Conservation (phyloP, 2,888 invertebrate species). For the Sylvicola cinctus region DNA sequence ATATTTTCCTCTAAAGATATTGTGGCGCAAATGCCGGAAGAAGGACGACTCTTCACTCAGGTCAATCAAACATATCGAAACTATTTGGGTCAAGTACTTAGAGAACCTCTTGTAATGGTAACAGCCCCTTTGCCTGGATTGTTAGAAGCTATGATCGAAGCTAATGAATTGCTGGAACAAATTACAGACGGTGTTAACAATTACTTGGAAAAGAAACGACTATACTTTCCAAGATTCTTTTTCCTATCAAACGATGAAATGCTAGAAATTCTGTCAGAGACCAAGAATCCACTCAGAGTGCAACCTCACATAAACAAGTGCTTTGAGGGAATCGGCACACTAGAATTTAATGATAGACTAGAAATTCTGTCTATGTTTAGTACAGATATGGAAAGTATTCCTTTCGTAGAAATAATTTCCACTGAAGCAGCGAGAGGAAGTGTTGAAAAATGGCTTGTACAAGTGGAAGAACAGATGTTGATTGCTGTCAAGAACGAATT, state of each 20-base stretch:
- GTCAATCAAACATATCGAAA: slow-evolving; percentile 28
- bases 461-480: slow-evolving; percentile 40
- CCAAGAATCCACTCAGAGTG: slow-evolving; percentile 36
- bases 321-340: slow-evolving; percentile 41
- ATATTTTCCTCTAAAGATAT: slow-evolving; percentile 47
- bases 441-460: slow-evolving; percentile 44
- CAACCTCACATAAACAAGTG: slow-evolving; percentile 44
- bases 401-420: slow-evolving; percentile 27
- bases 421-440: slow-evolving; percentile 33
- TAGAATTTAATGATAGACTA: slow-evolving; percentile 27
- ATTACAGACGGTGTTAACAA: slow-evolving; percentile 39
- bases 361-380: slow-evolving; percentile 40
- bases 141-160: slow-evolving; percentile 43
- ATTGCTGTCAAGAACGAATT: slow-evolving; percentile 29
- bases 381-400: slow-evolving; percentile 34
- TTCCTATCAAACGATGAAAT: slow-evolving; percentile 57
- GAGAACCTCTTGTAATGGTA: slow-evolving; percentile 25
- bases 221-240: slow-evolving; percentile 51
- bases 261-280: slow-evolving; percentile 47
- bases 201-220: slow-evolving; percentile 42
- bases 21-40: slow-evolving; percentile 40
- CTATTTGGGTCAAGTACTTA: slow-evolving; percentile 21
- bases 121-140: slow-evolving; percentile 37
- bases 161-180: slow-evolving; percentile 32
- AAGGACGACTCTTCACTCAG: slow-evolving; percentile 33